These are phyloP conservation scores for Trachelus troglodyta DNA, from an alignment of 2,888 invertebrate species.

Conservation along the genomic window DNA sequence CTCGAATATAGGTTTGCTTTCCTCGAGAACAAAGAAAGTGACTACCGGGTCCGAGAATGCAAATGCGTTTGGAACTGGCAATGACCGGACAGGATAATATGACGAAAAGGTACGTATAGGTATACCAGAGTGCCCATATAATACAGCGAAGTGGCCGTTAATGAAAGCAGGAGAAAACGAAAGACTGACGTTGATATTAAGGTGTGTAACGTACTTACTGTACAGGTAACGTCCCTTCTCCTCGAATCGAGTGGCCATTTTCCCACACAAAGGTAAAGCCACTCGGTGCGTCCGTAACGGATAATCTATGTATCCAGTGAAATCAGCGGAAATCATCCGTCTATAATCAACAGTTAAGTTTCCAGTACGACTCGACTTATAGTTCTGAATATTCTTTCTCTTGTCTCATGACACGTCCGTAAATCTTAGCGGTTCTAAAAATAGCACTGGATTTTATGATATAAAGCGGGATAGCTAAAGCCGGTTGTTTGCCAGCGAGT, in stretches of 20 bases:
- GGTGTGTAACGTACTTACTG: not conserved
- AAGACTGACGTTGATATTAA: not conserved
- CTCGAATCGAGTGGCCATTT: not conserved
- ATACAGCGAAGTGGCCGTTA: not conserved
- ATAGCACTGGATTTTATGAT: not conserved
- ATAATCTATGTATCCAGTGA: not conserved
- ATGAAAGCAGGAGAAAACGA: constrained; percentile 20
- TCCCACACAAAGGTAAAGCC: not conserved
- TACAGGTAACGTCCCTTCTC: not conserved
- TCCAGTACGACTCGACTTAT: not conserved
- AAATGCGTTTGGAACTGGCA: not conserved
- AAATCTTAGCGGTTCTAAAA: not conserved
- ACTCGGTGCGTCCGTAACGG: not conserved
- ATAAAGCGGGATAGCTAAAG: not conserved
- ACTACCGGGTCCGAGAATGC: not conserved
- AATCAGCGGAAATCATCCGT: not conserved
- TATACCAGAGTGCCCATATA: not conserved
- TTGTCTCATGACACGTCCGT: not conserved
- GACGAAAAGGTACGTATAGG: not conserved
- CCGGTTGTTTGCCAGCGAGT: not conserved
- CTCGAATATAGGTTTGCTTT: not conserved
- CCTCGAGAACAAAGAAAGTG: not conserved
- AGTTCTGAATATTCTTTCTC: not conserved
- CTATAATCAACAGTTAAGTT: not conserved
- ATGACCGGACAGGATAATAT: not conserved